Evolutionary conservation across 2,797 vertebrate species (phyloP), one percentile per base, ranked within the genome.

Genomic region (Hozukius guyotensis): DNA sequence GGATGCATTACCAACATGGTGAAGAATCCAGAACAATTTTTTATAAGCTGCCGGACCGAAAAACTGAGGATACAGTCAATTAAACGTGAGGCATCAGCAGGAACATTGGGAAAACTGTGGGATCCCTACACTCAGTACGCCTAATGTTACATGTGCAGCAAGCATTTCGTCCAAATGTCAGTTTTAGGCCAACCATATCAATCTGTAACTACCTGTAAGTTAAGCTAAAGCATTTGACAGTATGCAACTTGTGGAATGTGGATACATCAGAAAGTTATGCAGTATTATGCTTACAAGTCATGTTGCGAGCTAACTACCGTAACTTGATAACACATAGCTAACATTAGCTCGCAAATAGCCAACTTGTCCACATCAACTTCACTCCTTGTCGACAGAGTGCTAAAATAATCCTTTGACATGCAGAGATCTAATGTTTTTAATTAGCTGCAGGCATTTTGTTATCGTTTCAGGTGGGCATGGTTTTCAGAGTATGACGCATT

Each of bases 51-150:
- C 46, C 18, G 0, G n/a, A 52, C 46, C 0, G 8, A 52, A 52
- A 52, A 52, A 52, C 7, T 20, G 46, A 52, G 46, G 46, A 52
- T 49, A 49, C 42, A 49, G 42, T 49, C 42, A 49, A 4, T 8
- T 8, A 52, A 52, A 52, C 46, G 18, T 20, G 46, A 52, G 18
- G 46, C 46, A 52, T 52, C 46, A 52, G 18, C 46, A n/a, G 46
- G 46, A 52, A 52, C 18, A 52, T n/a, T 52, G 46, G 46, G 46
- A 20, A 52, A 52, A 52, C 46, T 52, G 46, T 52, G 7, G 18
- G 18, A 52, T 52, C 46, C 18, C 46, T 52, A n/a, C 8, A 52
- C 0, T 20, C 0, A n/a, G 4, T 52, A 20, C 0, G 18, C 46
- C 18, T 52, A 52, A 52, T 18, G 18, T 52, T 52, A 52, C 0